These are phyloP conservation scores for Nibea coibor DNA, from an alignment of 2,113 vertebrate genomes.

Conservation along the genomic window DNA sequence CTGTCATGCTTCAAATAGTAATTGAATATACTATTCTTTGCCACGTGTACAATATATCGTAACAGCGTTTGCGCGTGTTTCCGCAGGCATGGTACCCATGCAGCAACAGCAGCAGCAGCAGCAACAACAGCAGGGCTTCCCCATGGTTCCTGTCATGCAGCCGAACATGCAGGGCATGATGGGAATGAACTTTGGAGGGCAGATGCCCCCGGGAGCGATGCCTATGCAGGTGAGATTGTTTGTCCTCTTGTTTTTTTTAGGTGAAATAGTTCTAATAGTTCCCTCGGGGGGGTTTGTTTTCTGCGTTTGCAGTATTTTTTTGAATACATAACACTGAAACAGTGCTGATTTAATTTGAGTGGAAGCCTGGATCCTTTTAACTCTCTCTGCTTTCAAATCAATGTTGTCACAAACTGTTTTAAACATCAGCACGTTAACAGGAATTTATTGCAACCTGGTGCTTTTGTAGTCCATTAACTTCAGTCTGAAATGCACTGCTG, in stretches of 20 bases:
- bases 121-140: conserved; percentile 87
- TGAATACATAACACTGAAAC: conserved; percentile 9
- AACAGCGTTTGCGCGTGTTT: conserved; percentile 27
- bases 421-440: conserved; percentile 26
- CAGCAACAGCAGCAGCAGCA: conserved; percentile 83
- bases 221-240: conserved; percentile 90
- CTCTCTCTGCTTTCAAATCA: conserved; percentile 3
- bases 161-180: conserved; percentile 97
- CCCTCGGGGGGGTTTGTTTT: background rate
- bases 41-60: background rate
- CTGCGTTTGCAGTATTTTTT: conserved; percentile 2
- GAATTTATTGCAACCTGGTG: conserved; percentile 16
- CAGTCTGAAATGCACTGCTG: conserved; percentile 7
- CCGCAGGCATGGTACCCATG: conserved; percentile 91
- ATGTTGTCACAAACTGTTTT: conserved; percentile 14
- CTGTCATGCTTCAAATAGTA: conserved; percentile 6
- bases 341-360: conserved; percentile 5
- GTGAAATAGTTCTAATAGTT: background rate
- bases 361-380: background rate
- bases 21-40: background rate
- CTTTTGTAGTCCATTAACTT: conserved; percentile 32
- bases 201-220: conserved; percentile 92
- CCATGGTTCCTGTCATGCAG: conserved; percentile 96
- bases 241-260: background rate
- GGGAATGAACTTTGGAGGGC: conserved; percentile 94